A percentile compares a stretch with the other conserved stretches of the same genome.
phyloP scores from a whole-genome alignment of 2,888 invertebrate species.

The Heterodera filipjevi region DNA sequence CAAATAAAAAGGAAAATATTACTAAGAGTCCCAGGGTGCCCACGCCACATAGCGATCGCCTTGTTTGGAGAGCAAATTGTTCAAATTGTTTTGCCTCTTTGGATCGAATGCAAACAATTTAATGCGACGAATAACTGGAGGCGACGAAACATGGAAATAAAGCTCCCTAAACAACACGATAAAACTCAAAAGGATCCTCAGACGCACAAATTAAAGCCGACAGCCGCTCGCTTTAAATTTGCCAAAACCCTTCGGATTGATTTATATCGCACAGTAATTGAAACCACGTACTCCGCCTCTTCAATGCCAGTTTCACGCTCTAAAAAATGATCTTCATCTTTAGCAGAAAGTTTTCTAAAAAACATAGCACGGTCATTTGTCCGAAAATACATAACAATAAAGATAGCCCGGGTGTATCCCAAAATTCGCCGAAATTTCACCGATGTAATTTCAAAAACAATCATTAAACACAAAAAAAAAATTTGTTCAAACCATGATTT shows the following conservation, averaged over 20 bases:
- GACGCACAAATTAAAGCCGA: slow-evolving; percentile 28
- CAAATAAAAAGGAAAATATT: slow-evolving; percentile 1
- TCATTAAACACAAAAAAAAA: background rate
- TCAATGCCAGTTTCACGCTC: slow-evolving; percentile 19
- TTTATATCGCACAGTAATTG: slow-evolving; percentile 32
- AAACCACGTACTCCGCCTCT: slow-evolving; percentile 26
- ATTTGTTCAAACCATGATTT: background rate
- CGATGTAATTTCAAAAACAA: too few relatives aligned
- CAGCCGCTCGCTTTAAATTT: slow-evolving; percentile 16
- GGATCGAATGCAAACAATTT: slow-evolving; percentile 29
- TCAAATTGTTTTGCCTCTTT: slow-evolving; percentile 19
- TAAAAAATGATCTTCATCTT: background rate
- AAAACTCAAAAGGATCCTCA: background rate
- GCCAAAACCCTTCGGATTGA: slow-evolving; percentile 37
- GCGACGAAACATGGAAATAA: slow-evolving; percentile 27
- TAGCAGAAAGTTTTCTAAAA: too few relatives aligned
- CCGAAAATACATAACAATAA: too few relatives aligned
- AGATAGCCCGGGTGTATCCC: too few relatives aligned
- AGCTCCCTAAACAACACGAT: slow-evolving; percentile 23
- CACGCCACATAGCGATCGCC: slow-evolving; percentile 34
- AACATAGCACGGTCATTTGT: too few relatives aligned
- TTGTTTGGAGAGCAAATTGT: slow-evolving; percentile 29
- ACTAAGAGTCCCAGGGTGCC: slow-evolving; percentile 8
- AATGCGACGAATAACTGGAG: slow-evolving; percentile 27
- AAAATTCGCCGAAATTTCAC: too few relatives aligned